phyloP scores from a whole-genome alignment of 2,888 invertebrate species.

The Acrobasis repandana region DNA sequence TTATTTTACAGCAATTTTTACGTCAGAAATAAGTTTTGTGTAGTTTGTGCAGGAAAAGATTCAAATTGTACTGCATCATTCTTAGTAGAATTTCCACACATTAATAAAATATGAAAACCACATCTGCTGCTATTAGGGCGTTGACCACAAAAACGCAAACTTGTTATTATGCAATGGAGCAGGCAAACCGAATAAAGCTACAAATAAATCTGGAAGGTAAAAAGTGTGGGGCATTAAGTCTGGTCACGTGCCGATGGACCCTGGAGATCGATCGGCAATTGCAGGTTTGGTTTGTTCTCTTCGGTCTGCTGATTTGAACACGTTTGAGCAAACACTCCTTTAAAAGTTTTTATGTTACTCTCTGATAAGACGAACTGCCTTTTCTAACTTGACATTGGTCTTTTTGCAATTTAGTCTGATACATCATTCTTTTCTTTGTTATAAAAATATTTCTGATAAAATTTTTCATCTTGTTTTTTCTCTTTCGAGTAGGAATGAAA shows the following conservation, averaged over 20 bases:
- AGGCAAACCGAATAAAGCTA: slow-evolving; percentile 18
- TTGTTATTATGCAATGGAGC: slow-evolving; percentile 24
- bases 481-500: too few species aligned
- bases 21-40: too few species aligned
- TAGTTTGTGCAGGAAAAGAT: too few species aligned
- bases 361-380: too few species aligned
- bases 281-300: slow-evolving; percentile 47
- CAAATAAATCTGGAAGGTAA: slow-evolving; percentile 26
- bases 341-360: neutral
- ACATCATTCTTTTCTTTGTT: too few species aligned
- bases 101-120: neutral
- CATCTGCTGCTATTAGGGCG: neutral
- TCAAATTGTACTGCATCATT: too few species aligned
- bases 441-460: too few species aligned
- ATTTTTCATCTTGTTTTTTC: too few species aligned
- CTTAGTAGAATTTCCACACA: too few species aligned
- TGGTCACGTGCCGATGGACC: slow-evolving; percentile 49
- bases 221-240: slow-evolving; percentile 39
- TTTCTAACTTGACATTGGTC: too few species aligned
- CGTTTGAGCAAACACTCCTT: slow-evolving; percentile 29
- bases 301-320: slow-evolving; percentile 40
- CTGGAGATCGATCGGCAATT: slow-evolving; percentile 47
- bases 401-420: too few species aligned
- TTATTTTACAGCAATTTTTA: too few species aligned
- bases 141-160: slow-evolving; percentile 19